Base-by-base conservation (phyloP, 2,888 invertebrate species). In the Creontiades dilutus region DNA sequence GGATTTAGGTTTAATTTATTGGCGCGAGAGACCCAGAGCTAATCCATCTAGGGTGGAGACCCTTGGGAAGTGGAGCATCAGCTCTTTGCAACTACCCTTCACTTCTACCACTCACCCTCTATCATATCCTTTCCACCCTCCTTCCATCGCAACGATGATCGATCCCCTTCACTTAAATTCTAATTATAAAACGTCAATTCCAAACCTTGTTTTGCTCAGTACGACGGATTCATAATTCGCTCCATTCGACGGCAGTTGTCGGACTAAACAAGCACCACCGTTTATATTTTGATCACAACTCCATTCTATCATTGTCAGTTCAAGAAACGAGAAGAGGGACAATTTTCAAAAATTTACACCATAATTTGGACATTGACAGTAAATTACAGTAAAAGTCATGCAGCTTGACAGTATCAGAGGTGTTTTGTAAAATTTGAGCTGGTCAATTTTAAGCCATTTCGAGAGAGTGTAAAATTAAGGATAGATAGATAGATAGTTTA, bases 181-280 rank as follows among this genome's bases (percentile, higher is more conserved):
- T 61, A 61, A 61, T 61, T 61, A 61, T 61, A 61, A n/a, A 61
- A 61, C 61, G 61, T 61, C 61, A n/a, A 61, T 61, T n/a, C 61
- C 19, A 19, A 19, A n/a, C 61, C n/a, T 61, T 9, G 61, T 61
- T 1, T 16, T 9, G n/a, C 61, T n/a, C 61, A 61, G 19, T 1
- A 16, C n/a, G 19, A 2, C n/a, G n/a, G 11, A 52, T 52, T 7
- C 16, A 16, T 52, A 52, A 52, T 52, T 3, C 52, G 11, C 52
- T 12, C 11, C 52, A 5, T 5, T 52, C 52, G 16, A 52, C 13
- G 48, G 48, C 7, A 48, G 48, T 48, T n/a, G n/a, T n/a, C n/a
- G n/a, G n/a, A n/a, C n/a, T n/a, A n/a, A n/a, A n/a, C n/a, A n/a
- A n/a, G n/a, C n/a, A n/a, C n/a, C n/a, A n/a, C n/a, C n/a, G n/a